A percentile compares a stretch with the other conserved stretches of the same genome.
phyloP scores from a whole-genome alignment of 1,140 invertebrate genomes.

The Halesus radiatus region DNA sequence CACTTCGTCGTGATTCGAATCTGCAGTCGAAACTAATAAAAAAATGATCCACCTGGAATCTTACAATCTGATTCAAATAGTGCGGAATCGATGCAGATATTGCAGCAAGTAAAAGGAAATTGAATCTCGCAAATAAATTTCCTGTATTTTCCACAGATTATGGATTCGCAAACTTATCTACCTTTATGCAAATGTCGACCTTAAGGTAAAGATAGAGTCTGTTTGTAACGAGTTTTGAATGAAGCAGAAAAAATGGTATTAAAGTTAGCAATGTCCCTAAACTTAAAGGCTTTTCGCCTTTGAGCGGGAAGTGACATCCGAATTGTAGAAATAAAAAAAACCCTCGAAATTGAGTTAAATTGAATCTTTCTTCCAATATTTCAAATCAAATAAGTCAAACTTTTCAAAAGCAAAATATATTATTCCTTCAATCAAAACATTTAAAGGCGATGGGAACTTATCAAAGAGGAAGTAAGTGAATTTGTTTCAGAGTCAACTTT shows the following conservation, averaged over 20 bases:
- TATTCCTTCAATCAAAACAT: constrained; percentile 42
- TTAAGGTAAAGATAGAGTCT: no score
- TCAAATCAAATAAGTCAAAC: constrained; percentile 33
- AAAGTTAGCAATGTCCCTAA: background rate
- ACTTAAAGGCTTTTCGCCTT: background rate
- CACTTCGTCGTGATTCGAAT: no score
- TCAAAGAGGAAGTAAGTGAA: constrained; percentile 36
- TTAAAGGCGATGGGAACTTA: constrained; percentile 35
- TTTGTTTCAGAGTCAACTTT: constrained; percentile 48
- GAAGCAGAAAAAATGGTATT: constrained; percentile 1
- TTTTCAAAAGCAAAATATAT: constrained; percentile 40
- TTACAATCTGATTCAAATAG: no score
- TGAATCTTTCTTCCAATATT: constrained; percentile 18
- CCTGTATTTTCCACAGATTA: no score
- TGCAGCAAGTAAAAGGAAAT: no score
- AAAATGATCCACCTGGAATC: no score
- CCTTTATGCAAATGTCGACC: background rate
- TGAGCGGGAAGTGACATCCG: background rate
- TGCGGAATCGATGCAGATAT: no score
- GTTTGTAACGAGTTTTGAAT: no score
- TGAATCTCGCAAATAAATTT: no score
- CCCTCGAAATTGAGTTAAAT: constrained; percentile 26
- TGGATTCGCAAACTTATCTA: background rate
- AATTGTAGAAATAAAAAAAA: constrained; percentile 8
- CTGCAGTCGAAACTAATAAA: no score